Base-by-base conservation (phyloP, 2,113 vertebrate genomes). In the Fregetta grallaria region DNA sequence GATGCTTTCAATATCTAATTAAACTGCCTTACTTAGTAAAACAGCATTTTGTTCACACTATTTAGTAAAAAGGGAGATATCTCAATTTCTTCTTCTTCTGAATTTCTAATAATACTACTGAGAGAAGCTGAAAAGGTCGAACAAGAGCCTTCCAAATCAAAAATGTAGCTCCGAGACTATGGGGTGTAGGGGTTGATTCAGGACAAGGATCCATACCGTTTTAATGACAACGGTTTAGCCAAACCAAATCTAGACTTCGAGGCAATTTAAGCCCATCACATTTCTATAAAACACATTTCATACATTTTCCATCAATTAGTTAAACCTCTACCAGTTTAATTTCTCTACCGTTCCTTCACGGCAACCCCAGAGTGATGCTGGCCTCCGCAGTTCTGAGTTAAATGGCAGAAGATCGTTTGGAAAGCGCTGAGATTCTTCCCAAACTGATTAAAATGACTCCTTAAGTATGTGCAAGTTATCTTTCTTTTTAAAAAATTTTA, bases 141-240 rank as follows among this genome's bases (percentile, higher is more conserved):
- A 59, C 17, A 18, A 32, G 59, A 68, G 36, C 16, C 7, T 30
- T 56, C 36, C 61, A 44, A 10, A 50, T 10, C 17, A 42, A 36
- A 70, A 36, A 5, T 1, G 9, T 9, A 17, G 44, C 61, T 47
- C 49, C 1, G 5, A 75, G 30, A 19, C 45, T 8, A 8, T 1
- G 20, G 6, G 4, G 9, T 2, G 6, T 1, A 5, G 2, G 36
- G 86, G 45, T 6, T 25, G 58, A 32, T 29, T 15, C 21, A 18
- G 65, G 53, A 77, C 12, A 42, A 20, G 32, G n/a, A 66, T n/a
- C 45, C n/a, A 18, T 0, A 7, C 29, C 9, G 30, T 4, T 20
- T 34, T 32, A 34, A 32, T 2, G 45, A 7, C 12, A 59, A 80
- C 0, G 1, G 49, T 45, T 36, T 10, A 25, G 44, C 15, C 32